Percentiles rank a stretch among this genome's conserved stretches.
Evolutionary conservation across 2,113 vertebrate species (phyloP).

Genomic region (Tachuris rubrigastra): DNA sequence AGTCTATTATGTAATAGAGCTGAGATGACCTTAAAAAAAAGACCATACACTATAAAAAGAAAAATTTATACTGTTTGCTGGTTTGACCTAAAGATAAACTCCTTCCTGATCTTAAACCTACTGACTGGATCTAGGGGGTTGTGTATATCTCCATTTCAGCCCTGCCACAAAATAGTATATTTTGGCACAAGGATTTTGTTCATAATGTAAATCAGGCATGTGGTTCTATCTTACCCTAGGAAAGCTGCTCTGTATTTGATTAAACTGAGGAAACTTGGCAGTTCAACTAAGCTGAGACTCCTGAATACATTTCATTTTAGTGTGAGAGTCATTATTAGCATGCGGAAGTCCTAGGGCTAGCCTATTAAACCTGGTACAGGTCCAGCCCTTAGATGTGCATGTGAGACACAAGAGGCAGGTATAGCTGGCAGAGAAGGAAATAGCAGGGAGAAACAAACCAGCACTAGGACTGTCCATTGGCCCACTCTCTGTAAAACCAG

Average conservation of each 20-base stretch:
- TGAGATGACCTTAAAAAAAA: not conserved
- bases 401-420: not conserved
- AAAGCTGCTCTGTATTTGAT: not conserved
- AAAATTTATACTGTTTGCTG: not conserved
- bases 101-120: not conserved
- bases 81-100: not conserved
- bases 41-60: not conserved
- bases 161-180: not conserved
- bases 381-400: not conserved
- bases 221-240: not conserved
- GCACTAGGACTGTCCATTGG: rapidly evolving
- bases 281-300: not conserved
- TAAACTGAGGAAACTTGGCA: not conserved
- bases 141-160: not conserved
- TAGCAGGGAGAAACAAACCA: not conserved
- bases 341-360: not conserved
- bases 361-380: not conserved
- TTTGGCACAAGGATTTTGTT: not conserved
- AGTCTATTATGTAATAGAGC: not conserved
- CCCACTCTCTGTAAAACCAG: not conserved
- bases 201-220: not conserved
- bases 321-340: not conserved
- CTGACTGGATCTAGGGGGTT: not conserved
- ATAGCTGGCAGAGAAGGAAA: not conserved
- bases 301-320: not conserved